Base-by-base conservation (phyloP, 2,113 vertebrate species). In the Cinclus cinclus region DNA sequence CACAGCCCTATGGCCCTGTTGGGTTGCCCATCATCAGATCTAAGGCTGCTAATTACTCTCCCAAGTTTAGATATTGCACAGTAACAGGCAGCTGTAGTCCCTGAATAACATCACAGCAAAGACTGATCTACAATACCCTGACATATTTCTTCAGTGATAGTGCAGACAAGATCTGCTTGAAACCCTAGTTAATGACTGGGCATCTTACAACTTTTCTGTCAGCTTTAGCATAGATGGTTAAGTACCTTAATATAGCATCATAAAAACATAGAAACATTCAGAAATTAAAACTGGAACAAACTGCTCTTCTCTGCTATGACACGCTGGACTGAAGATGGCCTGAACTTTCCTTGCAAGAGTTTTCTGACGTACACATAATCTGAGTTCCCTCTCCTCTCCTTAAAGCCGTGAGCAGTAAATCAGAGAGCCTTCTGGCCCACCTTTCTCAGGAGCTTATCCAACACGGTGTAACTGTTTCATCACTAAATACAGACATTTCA, bases 401-500 rank as follows among this genome's bases (percentile, higher is more conserved):
- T 58, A 58, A 80, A 86, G 33, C 16, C 53, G 28, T 0, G 10
- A 75, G 44, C 76, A 83, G 20, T 42, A 87, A 70, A 91, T 74
- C 27, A 73, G 49, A 31, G 25, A 39, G 42, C 31, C 33, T 39
- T 77, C 39, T 70, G 55, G 52, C 31, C 24, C 64, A 28, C 33
- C 15, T 77, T 53, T 39, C 33, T 20, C 55, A 83, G 68, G 35
- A 90, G 52, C 64, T 75, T 83, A 60, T 52, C 37, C 41, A 64
- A 41, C 27, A 75, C 14, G 8, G 10, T 76, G 2, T 25, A 82
- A 78, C 39, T 59, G 24, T 70, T 84, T 90, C 23, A 63, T 42
- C 70, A 56, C 47, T 44, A 87, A 83, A 81, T 83, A 52, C 49
- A 86, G 67, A 63, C 74, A 37, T 80, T 89, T n/a, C 53, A 85